Evolutionary conservation across 2,113 vertebrate species (phyloP), one percentile per base, ranked within the genome.

Genomic region (Pseudorasbora parva): DNA sequence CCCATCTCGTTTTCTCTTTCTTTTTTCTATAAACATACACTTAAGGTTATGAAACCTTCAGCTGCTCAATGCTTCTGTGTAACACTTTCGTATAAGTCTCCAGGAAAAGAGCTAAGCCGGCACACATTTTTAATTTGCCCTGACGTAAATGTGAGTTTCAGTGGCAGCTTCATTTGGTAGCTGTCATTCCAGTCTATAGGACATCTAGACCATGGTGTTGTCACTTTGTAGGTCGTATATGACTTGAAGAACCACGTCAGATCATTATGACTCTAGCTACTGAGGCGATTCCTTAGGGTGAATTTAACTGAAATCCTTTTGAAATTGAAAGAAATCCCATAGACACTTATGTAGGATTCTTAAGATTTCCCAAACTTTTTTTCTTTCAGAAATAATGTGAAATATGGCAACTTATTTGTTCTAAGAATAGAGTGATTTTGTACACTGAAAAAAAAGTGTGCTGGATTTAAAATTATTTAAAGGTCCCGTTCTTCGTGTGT

Each of bases 121-220:
- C 56, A 75, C 45, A 82, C 33, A 21, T 59, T 76, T 80, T 87
- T 81, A 69, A 81, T 85, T 87, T 78, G 37, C 47, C 54, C 69
- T 54, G 43, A 56, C 75, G 74, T 85, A 75, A 82, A 69, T 86
- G 76, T 85, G 71, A 74, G 43, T 59, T 68, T 74, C n/a, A 56
- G 57, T 86, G 85, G 86, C 83, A 85, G 78, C 83, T 85, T 85
- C 81, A 87, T 88, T 78, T 68, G 45, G 43, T 23, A 72, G 81
- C 73, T 87, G 87, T 87, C 85, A 77, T 54, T 82, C 49, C 62
- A 73, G 54, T 45, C 57, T 69, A 57, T 43, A 66, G 59, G 27
- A 76, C 81, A 68, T 72, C 15, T 49, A 43, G 47, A 43, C 51
- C 60, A 84, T 19, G 57, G 23, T 69, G 69, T 37, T 59, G 57